Evolutionary conservation across 1,140 invertebrate species (phyloP).

Genomic region (Drosophila dunni): DNA sequence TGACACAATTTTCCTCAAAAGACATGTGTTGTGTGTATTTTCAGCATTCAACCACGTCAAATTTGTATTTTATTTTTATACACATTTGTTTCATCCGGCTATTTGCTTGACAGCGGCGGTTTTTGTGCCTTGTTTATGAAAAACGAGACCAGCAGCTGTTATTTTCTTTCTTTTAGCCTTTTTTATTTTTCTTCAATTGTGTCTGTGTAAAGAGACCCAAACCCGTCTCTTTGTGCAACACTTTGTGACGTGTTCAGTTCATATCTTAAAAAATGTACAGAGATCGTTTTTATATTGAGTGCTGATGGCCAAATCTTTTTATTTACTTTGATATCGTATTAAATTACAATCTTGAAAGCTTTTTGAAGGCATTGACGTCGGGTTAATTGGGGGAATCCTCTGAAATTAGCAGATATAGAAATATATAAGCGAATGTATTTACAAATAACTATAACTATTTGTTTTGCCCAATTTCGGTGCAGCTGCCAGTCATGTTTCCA

Average conservation of each 20-base stretch:
- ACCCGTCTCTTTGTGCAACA: not conserved
- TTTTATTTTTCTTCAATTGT: constrained; percentile 30
- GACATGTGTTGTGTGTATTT: constrained; percentile 51
- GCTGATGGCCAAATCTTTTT: constrained; percentile 2
- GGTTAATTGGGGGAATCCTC: not conserved
- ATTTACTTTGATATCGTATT: constrained; percentile 11
- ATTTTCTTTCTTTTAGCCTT: constrained; percentile 39
- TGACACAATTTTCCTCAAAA: constrained; percentile 70
- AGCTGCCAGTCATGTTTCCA: constrained; percentile 1
- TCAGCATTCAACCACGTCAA: constrained; percentile 16
- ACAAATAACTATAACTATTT: not conserved
- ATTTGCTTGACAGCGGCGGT: constrained; percentile 43
- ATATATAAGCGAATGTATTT: not conserved
- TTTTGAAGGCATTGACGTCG: not conserved
- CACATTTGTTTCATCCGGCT: constrained; percentile 61
- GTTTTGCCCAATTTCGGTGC: not conserved
- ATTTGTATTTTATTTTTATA: constrained; percentile 73
- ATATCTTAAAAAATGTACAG: not conserved
- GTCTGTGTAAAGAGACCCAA: not conserved
- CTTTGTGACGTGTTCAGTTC: constrained; percentile 42
- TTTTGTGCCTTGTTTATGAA: constrained; percentile 36
- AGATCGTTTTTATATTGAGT: not conserved
- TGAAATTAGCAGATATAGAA: not conserved
- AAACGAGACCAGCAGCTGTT: constrained; percentile 73
- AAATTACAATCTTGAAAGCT: constrained; percentile 1